phyloP scores from a whole-genome alignment of 2,888 invertebrate species.

The Xylocampa areola region DNA sequence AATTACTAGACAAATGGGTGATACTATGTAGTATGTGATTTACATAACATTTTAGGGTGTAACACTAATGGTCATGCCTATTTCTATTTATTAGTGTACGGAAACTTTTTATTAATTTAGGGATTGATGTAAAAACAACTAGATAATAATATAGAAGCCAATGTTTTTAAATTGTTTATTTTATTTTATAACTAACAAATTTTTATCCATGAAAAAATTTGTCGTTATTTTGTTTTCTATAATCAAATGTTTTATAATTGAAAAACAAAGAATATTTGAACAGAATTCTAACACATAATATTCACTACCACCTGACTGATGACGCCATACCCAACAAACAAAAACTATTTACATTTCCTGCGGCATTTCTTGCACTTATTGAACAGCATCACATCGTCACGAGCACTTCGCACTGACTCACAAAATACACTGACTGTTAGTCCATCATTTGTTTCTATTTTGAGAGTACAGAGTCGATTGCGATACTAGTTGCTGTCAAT shows the following conservation, averaged over 20 bases:
- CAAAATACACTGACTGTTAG: slow-evolving; percentile 19
- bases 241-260: too few species aligned
- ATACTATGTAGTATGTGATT: slow-evolving; percentile 38
- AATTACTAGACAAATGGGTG: slow-evolving; percentile 37
- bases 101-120: slow-evolving; percentile 11
- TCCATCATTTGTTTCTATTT: neutral
- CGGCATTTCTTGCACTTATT: slow-evolving; percentile 83
- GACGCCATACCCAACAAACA: neutral
- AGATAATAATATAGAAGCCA: too few species aligned
- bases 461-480: slow-evolving; percentile 15
- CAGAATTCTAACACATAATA: too few species aligned
- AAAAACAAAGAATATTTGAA: too few species aligned
- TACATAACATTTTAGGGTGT: slow-evolving; percentile 15
- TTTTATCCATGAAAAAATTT: too few species aligned
- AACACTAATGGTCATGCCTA: slow-evolving; percentile 15
- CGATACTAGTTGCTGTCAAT: slow-evolving; percentile 20
- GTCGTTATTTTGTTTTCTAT: too few species aligned
- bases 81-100: slow-evolving; percentile 24
- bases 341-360: slow-evolving; percentile 77
- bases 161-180: too few species aligned
- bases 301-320: neutral
- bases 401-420: slow-evolving; percentile 10
- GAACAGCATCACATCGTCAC: slow-evolving; percentile 74
- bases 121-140: neutral
- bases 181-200: too few species aligned